phyloP scores from a whole-genome alignment of 2,888 invertebrate species.

The Tipula lateralis region DNA sequence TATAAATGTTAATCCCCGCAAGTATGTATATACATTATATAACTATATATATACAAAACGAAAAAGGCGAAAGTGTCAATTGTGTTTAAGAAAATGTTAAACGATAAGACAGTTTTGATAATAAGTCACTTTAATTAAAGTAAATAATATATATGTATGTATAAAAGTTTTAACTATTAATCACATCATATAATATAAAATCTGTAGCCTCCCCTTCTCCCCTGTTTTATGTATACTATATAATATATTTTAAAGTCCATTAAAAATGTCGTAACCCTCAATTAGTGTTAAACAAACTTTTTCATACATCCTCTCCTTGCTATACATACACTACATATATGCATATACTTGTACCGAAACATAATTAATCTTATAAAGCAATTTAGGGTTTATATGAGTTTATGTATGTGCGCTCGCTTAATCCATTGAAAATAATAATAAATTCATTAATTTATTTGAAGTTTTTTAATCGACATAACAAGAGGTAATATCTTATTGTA shows the following conservation, averaged over 20 bases:
- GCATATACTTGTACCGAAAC: not conserved
- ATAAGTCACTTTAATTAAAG: slow-evolving; percentile 11
- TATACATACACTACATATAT: not conserved
- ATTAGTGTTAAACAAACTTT: not conserved
- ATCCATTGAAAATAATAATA: slow-evolving; percentile 24
- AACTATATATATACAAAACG: too few relatives aligned
- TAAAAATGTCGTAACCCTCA: slow-evolving; percentile 19
- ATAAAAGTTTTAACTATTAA: not conserved
- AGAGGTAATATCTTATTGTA: not conserved
- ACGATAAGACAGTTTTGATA: not conserved
- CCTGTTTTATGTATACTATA: not conserved
- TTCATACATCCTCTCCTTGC: not conserved
- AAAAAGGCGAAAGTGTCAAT: not conserved
- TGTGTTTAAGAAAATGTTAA: not conserved
- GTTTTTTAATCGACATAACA: not conserved
- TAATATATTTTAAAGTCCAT: slow-evolving; percentile 3
- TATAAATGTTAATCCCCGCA: slow-evolving; percentile 19
- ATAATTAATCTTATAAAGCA: slow-evolving; percentile 24
- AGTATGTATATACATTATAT: not conserved
- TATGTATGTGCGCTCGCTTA: not conserved
- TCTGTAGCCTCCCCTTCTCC: not conserved
- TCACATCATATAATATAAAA: not conserved
- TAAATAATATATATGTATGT: not conserved
- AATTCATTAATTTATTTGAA: slow-evolving; percentile 24
- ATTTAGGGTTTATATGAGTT: not conserved